Conservation (phyloP, 2,797 vertebrate species). For the Sparidentex hasta region DNA sequence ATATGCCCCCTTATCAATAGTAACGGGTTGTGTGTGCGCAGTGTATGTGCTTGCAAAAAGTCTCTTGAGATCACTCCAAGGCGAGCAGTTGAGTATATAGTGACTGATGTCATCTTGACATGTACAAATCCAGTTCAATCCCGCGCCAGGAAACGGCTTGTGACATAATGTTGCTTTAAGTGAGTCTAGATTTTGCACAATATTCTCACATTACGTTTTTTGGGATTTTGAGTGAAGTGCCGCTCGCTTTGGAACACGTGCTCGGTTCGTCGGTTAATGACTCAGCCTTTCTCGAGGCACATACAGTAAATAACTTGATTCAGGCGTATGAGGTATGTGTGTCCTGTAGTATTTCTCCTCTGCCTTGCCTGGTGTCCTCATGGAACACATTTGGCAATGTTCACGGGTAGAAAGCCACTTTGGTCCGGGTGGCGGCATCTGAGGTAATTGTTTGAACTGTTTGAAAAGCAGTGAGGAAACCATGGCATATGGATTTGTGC, state of each 20-base stretch:
- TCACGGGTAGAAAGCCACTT: conserved; percentile 22
- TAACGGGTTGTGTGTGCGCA: neutral
- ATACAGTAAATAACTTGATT: conserved; percentile 20
- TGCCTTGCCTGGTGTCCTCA: conserved; percentile 31
- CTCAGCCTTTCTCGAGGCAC: conserved; percentile 35
- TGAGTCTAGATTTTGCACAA: conserved; percentile 47
- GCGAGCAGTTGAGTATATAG: conserved; percentile 24
- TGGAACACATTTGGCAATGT: conserved; percentile 36
- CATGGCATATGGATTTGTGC: conserved; percentile 14
- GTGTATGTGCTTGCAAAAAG: conserved; percentile 9
- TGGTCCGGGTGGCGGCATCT: conserved; percentile 12
- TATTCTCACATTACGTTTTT: conserved; percentile 42
- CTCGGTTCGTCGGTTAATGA: conserved; percentile 29
- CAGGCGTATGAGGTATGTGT: conserved; percentile 19
- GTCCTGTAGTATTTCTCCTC: conserved; percentile 24
- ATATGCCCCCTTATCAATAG: conserved; percentile 37
- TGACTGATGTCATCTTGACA: conserved; percentile 64
- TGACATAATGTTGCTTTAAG: conserved; percentile 72
- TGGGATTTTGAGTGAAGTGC: conserved; percentile 35
- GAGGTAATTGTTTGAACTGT: neutral
- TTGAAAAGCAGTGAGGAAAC: conserved; percentile 8
- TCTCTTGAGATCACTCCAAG: conserved; percentile 27
- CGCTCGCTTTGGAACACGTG: conserved; percentile 40
- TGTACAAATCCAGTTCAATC: conserved; percentile 57
- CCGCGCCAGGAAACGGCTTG: conserved; percentile 57